Evolutionary conservation across 1,140 invertebrate species (phyloP).

Genomic region (Macrosteles quadrilineatus): DNA sequence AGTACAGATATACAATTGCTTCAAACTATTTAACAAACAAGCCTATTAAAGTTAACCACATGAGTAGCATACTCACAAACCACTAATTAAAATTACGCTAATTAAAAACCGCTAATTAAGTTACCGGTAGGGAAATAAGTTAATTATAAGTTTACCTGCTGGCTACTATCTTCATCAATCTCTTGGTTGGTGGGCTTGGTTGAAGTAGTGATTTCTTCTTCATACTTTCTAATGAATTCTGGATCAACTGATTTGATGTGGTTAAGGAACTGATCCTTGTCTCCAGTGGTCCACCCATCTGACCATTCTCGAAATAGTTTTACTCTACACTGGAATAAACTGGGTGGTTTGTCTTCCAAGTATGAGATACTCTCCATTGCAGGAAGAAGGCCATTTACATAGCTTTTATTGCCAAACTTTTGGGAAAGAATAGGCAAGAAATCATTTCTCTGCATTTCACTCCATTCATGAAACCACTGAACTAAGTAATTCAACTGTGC

Average conservation of each 20-base stretch:
- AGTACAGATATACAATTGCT: no score
- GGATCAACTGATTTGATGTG: slow-evolving; percentile 69
- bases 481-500: slow-evolving; percentile 76
- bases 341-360: slow-evolving; percentile 70
- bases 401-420: slow-evolving; percentile 57
- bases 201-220: slow-evolving; percentile 52
- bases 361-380: slow-evolving; percentile 64
- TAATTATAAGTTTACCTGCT: not conserved
- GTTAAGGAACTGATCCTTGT: slow-evolving; percentile 68
- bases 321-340: slow-evolving; percentile 84
- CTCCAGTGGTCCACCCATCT: slow-evolving; percentile 73
- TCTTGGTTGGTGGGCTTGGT: not conserved
- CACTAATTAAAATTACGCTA: no score
- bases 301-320: slow-evolving; percentile 89
- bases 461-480: slow-evolving; percentile 89
- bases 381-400: slow-evolving; percentile 73
- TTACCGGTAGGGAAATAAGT: no score
- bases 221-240: slow-evolving; percentile 69
- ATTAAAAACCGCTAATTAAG: no score
- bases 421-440: slow-evolving; percentile 77
- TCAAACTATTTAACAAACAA: no score
- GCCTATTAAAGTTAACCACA: no score
- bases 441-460: slow-evolving; percentile 80
- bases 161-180: not conserved
- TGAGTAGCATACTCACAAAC: no score